Percentiles rank a stretch among this genome's conserved stretches.
These are phyloP conservation scores for Falco naumanni DNA, from an alignment of 2,797 vertebrate species.

Conservation along the genomic window DNA sequence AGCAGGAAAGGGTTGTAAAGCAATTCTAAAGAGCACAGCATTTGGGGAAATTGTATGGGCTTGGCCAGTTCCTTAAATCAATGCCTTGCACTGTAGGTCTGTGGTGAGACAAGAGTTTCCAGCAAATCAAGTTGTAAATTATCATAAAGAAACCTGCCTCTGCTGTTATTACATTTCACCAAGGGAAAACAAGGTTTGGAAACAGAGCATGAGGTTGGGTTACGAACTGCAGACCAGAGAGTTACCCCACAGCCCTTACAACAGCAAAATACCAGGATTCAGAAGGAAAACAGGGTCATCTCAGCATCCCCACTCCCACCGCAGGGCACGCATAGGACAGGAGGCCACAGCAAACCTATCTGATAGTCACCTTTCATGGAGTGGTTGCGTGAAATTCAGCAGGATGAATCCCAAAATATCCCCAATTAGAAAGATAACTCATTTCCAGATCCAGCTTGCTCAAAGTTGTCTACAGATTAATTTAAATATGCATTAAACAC, in stretches of 20 bases:
- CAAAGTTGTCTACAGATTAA: slow-evolving; percentile 62
- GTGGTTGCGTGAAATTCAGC: not conserved
- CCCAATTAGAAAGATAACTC: slow-evolving; percentile 41
- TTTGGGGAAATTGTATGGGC: not conserved
- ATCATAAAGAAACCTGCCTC: not conserved
- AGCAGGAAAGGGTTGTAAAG: not conserved
- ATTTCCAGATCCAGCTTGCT: slow-evolving; percentile 27
- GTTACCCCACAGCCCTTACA: not conserved
- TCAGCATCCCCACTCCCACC: not conserved
- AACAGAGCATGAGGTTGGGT: not conserved
- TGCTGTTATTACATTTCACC: not conserved
- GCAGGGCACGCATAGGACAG: fast-evolving
- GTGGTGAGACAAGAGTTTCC: not conserved
- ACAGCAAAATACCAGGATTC: not conserved
- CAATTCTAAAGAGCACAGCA: not conserved
- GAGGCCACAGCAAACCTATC: not conserved
- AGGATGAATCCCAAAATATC: slow-evolving; percentile 32
- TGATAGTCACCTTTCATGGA: not conserved
- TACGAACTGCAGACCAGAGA: not conserved
- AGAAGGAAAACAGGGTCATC: not conserved
- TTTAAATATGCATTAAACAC: slow-evolving; percentile 60
- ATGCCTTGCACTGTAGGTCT: not conserved
- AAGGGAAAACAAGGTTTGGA: not conserved
- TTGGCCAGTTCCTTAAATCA: not conserved
- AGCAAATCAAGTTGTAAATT: not conserved